Conservation (phyloP, 1,140 invertebrate genomes). For the Meteorus sp. region DNA sequence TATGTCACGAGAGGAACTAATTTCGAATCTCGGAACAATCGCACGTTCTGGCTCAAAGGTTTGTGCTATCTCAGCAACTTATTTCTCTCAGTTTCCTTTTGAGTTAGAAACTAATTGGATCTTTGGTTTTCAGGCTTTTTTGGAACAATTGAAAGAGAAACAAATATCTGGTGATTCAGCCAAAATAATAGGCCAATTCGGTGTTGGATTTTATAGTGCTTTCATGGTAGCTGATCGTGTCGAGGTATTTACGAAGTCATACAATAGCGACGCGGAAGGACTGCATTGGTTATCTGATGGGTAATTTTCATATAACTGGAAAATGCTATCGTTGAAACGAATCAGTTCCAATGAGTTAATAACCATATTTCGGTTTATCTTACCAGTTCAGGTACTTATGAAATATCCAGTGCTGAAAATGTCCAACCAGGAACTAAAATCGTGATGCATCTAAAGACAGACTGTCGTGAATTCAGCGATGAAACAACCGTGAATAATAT, state of each 20-base stretch:
- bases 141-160: conserved; percentile 81
- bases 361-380: conserved; percentile 22
- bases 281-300: conserved; percentile 90
- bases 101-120: background rate
- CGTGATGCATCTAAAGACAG: conserved; percentile 84
- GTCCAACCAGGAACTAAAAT: conserved; percentile 92
- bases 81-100: background rate
- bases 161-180: conserved; percentile 63
- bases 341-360: background rate
- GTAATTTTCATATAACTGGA: conserved; percentile 51
- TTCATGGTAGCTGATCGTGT: conserved; percentile 97
- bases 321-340: background rate
- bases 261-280: conserved; percentile 66
- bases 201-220: conserved; percentile 96
- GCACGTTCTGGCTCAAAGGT: conserved; percentile 94
- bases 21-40: conserved; percentile 91
- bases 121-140: conserved; percentile 66
- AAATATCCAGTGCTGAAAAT: conserved; percentile 82
- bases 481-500: conserved; percentile 82
- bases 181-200: conserved; percentile 97
- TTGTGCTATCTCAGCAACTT: conserved; percentile 33
- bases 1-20: conserved; percentile 90
- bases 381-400: conserved; percentile 84
- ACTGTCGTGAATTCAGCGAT: conserved; percentile 86
- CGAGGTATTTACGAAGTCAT: conserved; percentile 81